A percentile compares a stretch with the other conserved stretches of the same genome.
These are phyloP conservation scores for Mythimna lalbum DNA, from an alignment of 2,888 invertebrate genomes.

Conservation along the genomic window DNA sequence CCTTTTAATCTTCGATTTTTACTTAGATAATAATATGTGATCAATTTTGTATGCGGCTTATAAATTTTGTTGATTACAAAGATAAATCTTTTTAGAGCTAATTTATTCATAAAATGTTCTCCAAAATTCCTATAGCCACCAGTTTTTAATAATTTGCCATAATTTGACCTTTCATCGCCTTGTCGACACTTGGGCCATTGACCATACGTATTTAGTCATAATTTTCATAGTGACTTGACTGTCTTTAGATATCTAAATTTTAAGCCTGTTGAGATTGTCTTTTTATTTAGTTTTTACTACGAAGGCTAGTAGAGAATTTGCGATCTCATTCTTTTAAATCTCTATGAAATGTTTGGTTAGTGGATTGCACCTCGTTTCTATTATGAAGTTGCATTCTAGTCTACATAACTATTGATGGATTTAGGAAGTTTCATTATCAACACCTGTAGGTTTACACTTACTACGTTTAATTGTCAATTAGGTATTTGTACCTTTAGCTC, in stretches of 20 bases:
- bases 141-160: background rate
- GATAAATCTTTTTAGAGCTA: slow-evolving; percentile 17
- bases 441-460: too few species aligned
- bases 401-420: too few species aligned
- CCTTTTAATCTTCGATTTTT: slow-evolving; percentile 37
- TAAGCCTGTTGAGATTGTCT: background rate
- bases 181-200: background rate
- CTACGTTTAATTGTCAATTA: too few species aligned
- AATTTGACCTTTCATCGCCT: background rate
- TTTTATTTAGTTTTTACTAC: too few species aligned
- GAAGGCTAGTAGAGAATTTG: too few species aligned
- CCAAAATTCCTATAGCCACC: background rate
- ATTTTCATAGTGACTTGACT: background rate
- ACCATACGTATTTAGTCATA: background rate
- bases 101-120: slow-evolving; percentile 22
- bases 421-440: too few species aligned
- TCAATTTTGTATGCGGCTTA: slow-evolving; percentile 28
- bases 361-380: too few species aligned
- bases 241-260: background rate
- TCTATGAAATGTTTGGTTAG: too few species aligned
- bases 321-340: too few species aligned
- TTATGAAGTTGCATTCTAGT: too few species aligned
- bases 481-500: too few species aligned
- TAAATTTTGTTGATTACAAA: slow-evolving; percentile 6
- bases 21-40: slow-evolving; percentile 44